Evolutionary conservation across 30 jellyfish, hydroid and myxozoan genomes (phyloP).

Genomic region (Aurelia sp.): DNA sequence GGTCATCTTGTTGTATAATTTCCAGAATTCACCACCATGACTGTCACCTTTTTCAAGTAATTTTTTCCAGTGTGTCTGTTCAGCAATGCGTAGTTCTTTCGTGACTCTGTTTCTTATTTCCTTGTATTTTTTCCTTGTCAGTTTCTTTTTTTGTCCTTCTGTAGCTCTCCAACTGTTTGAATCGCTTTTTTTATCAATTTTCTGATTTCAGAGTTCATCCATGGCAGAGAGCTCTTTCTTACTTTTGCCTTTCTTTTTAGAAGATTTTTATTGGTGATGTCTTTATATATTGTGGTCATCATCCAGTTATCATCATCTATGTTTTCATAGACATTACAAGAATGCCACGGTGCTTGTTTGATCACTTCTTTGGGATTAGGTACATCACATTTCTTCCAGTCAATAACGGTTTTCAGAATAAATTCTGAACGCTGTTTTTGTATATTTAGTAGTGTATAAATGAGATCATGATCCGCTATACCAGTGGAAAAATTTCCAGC

Average conservation of each 20-base stretch:
- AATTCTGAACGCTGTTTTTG: constrained; percentile 20
- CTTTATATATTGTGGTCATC: constrained; percentile 24
- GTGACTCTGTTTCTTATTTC: constrained; percentile 21
- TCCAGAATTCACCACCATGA: constrained; percentile 42
- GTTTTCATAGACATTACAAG: constrained; percentile 1
- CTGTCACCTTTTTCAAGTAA: constrained; percentile 18
- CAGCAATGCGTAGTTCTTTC: constrained; percentile 57
- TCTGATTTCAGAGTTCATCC: constrained; percentile 44
- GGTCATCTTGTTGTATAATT: constrained; percentile 29
- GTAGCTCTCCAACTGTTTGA: constrained; percentile 32
- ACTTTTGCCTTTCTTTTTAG: constrained; percentile 40
- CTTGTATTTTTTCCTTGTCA: constrained; percentile 8
- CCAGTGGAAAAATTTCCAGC: constrained; percentile 44
- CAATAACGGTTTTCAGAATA: constrained; percentile 29
- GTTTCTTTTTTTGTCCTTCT: constrained; percentile 46
- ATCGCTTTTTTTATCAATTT: constrained; percentile 45
- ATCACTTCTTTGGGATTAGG: neutral
- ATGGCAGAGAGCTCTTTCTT: constrained; percentile 35
- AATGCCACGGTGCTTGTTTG: constrained; percentile 5
- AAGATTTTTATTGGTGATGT: constrained; percentile 24
- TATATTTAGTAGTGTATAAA: constrained; percentile 9
- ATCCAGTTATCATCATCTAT: constrained; percentile 24
- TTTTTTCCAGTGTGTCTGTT: constrained; percentile 43
- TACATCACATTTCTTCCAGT: constrained; percentile 26
- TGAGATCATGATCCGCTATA: neutral